Percentiles rank a stretch among this genome's conserved stretches.
phyloP scores from a whole-genome alignment of 2,113 vertebrate species.

The Thinocorus orbignyianus region DNA sequence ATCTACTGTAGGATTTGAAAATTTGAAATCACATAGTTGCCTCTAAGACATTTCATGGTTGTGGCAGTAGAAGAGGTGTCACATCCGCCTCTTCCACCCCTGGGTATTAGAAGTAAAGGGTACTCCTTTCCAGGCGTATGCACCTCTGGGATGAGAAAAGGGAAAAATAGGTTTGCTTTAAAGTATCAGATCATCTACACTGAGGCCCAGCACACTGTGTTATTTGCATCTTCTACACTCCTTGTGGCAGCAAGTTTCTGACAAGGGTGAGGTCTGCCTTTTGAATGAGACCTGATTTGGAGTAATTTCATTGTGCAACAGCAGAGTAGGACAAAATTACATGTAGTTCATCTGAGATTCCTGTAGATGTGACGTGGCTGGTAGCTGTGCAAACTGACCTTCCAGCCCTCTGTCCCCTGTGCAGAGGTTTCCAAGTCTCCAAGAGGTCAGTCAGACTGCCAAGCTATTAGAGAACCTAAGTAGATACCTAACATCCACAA shows the following conservation, averaged over 20 bases:
- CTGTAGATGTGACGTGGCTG: background rate
- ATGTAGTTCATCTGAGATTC: fast-evolving
- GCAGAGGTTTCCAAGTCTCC: background rate
- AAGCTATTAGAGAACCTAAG: background rate
- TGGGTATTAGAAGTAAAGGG: background rate
- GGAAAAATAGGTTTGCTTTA: background rate
- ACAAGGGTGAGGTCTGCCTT: background rate
- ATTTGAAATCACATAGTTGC: background rate
- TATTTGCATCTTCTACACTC: background rate
- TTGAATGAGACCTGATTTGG: background rate
- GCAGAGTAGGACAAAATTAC: background rate
- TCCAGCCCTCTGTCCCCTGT: background rate
- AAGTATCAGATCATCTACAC: background rate
- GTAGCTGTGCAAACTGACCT: background rate
- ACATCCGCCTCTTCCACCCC: background rate
- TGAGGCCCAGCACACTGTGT: background rate
- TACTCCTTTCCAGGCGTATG: background rate
- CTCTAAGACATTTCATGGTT: background rate
- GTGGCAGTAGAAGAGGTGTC: background rate
- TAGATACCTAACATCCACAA: background rate
- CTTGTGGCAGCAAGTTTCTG: background rate
- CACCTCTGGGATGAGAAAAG: background rate
- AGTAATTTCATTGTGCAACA: background rate
- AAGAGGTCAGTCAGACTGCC: background rate
- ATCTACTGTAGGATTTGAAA: background rate